Conservation (phyloP, 2,888 invertebrate species). For the Lycocerus yunnanus region DNA sequence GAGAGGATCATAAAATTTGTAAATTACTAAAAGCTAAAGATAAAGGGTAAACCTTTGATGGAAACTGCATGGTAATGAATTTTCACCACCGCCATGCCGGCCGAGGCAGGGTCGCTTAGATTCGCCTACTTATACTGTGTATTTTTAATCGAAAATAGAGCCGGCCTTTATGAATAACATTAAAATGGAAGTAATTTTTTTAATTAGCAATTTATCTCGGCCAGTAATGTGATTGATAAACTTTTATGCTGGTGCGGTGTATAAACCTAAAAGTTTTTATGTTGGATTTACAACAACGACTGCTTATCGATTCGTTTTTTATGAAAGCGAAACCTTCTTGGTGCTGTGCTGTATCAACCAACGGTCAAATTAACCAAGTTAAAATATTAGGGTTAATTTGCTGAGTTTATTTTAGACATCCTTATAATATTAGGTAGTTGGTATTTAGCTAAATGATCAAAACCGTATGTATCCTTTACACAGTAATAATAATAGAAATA, state of each 20-base stretch:
- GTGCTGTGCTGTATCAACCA: neutral
- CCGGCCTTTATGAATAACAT: constrained; percentile 19
- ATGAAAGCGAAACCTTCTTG: neutral
- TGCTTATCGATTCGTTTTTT: neutral
- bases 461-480: neutral
- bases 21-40: constrained; percentile 38
- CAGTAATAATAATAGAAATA: neutral
- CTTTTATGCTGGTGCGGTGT: neutral
- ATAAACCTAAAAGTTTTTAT: neutral
- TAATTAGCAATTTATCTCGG: neutral
- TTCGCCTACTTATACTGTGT: constrained; percentile 14
- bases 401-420: neutral
- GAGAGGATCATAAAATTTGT: constrained; percentile 39
- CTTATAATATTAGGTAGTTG: neutral
- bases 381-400: neutral
- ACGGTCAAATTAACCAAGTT: neutral
- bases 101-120: neutral
- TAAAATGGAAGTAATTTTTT: constrained; percentile 1
- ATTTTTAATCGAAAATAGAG: constrained; percentile 12
- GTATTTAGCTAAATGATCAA: neutral
- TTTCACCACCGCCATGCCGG: neutral
- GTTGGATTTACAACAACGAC: neutral
- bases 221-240: neutral
- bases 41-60: constrained; percentile 30
- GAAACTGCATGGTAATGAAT: constrained; percentile 26